Evolutionary conservation across 2,797 vertebrate genomes (phyloP).

Genomic region (Premnoplex brunnescens): DNA sequence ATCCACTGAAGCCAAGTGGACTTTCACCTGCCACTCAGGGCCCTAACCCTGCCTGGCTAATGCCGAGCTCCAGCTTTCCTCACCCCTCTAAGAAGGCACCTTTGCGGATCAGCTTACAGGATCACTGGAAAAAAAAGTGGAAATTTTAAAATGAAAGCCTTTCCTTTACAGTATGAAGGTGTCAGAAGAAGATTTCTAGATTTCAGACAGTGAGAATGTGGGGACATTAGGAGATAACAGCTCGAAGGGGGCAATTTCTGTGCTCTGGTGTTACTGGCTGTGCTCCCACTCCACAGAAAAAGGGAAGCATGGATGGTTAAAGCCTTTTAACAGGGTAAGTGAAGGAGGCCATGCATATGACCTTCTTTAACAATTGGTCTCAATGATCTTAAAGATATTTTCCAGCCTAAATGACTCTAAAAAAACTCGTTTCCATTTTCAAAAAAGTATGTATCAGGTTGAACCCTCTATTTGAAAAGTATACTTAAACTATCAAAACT

Average conservation of each 20-base stretch:
- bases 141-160: not conserved
- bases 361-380: not conserved
- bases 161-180: not conserved
- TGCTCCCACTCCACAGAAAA: not conserved
- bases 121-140: not conserved
- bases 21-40: not conserved
- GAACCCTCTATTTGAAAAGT: not conserved
- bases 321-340: fast-evolving
- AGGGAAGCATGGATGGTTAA: not conserved
- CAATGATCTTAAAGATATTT: not conserved
- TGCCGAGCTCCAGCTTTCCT: not conserved
- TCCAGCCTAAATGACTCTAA: not conserved
- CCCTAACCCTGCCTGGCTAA: not conserved
- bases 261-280: not conserved
- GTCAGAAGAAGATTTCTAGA: not conserved
- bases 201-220: not conserved
- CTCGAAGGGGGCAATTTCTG: not conserved
- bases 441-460: not conserved
- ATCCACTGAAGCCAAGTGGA: not conserved
- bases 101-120: not conserved
- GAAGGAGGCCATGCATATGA: not conserved
- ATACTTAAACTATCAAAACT: not conserved
- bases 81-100: not conserved
- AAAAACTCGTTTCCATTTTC: not conserved
- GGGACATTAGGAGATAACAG: not conserved